These are phyloP conservation scores for Haliclystus octoradiatus DNA, from an alignment of 30 jellyfish, hydroid and myxozoan genomes.

Conservation along the genomic window DNA sequence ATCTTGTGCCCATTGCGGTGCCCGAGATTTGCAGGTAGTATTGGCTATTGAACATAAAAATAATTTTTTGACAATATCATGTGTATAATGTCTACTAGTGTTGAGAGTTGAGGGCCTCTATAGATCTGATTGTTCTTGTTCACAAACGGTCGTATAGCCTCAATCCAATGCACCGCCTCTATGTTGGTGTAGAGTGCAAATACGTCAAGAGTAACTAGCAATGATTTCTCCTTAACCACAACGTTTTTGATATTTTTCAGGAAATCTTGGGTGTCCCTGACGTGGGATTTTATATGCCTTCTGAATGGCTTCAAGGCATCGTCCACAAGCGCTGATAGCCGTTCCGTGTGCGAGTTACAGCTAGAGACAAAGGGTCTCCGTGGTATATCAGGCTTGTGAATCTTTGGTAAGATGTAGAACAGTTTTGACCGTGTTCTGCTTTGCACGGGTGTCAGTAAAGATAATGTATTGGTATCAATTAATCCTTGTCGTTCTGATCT, in stretches of 20 bases:
- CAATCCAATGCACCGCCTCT: background rate
- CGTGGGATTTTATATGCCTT: background rate
- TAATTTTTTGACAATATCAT: slow-evolving; percentile 11
- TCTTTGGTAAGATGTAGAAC: no score
- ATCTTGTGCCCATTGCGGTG: slow-evolving; percentile 34
- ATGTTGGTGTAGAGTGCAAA: slow-evolving; percentile 17
- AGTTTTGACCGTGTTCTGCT: slow-evolving; percentile 18
- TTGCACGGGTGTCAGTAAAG: slow-evolving; percentile 7
- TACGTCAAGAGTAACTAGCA: slow-evolving; percentile 9
- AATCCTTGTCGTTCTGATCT: no score
- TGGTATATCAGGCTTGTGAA: no score
- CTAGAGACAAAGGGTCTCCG: no score
- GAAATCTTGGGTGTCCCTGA: slow-evolving; percentile 12
- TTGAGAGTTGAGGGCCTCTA: slow-evolving; percentile 4
- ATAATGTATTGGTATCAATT: no score
- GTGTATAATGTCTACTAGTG: slow-evolving; percentile 6
- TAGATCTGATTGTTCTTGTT: slow-evolving; percentile 5
- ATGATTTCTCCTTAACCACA: no score
- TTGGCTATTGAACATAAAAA: slow-evolving; percentile 14
- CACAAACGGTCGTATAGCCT: slow-evolving; percentile 8
- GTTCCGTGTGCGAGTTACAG: no score
- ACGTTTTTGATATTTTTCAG: slow-evolving; percentile 9
- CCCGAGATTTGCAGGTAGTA: slow-evolving; percentile 19
- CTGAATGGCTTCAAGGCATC: no score
- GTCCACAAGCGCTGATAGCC: no score